phyloP scores from a whole-genome alignment of 2,888 invertebrate species.

The Achlya flavicornis region DNA sequence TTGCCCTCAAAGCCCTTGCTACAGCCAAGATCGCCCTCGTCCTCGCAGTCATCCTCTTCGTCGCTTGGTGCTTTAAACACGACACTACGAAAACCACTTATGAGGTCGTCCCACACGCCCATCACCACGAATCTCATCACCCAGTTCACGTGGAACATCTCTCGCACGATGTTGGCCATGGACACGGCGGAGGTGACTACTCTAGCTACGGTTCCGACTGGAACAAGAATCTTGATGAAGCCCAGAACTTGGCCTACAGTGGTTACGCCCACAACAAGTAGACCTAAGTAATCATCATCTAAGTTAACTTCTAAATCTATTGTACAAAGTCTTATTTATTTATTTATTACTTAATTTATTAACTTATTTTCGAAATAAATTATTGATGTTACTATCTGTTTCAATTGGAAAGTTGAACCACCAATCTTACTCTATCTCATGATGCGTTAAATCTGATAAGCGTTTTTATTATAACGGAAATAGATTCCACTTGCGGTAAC shows the following conservation, averaged over 20 bases:
- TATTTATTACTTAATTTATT: conserved; percentile 62
- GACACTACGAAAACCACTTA: conserved; percentile 77
- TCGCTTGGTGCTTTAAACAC: conserved; percentile 73
- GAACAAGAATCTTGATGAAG: conserved; percentile 85
- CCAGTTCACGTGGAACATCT: conserved; percentile 84
- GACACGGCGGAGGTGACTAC: conserved; percentile 52
- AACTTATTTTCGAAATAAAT: conserved; percentile 68
- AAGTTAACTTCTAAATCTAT: conserved; percentile 46
- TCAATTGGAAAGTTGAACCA: conserved; percentile 21
- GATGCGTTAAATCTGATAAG: conserved; percentile 10
- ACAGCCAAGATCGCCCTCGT: conserved; percentile 92
- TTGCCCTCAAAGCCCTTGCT: conserved; percentile 92
- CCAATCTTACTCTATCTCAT: not conserved
- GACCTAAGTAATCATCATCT: conserved; percentile 47
- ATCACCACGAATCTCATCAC: conserved; percentile 85
- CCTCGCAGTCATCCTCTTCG: conserved; percentile 87
- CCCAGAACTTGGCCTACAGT: conserved; percentile 88
- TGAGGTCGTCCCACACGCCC: conserved; percentile 75
- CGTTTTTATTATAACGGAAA: conserved; percentile 7
- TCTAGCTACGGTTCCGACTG: conserved; percentile 74
- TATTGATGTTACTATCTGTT: conserved; percentile 49
- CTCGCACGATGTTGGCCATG: conserved; percentile 69
- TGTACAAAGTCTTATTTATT: conserved; percentile 81
- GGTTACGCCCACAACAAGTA: conserved; percentile 81
- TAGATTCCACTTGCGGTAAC: conserved; percentile 7